These are phyloP conservation scores for Aphodius granarius DNA, from an alignment of 2,888 invertebrate species.

Conservation along the genomic window DNA sequence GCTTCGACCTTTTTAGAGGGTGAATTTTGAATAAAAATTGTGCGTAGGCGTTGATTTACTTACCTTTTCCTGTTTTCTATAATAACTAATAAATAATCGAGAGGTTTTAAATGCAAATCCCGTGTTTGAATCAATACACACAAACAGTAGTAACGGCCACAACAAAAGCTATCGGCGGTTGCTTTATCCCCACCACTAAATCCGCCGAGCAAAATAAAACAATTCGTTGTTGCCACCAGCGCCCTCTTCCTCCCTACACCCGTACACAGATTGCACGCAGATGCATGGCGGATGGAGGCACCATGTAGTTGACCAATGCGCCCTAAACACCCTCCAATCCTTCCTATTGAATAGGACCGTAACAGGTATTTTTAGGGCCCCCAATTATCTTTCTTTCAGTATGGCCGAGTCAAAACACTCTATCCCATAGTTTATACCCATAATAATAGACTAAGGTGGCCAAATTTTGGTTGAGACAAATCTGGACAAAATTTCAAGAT, in stretches of 20 bases:
- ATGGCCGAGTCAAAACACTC: too few species aligned
- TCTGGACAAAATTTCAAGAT: too few species aligned
- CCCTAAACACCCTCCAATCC: background rate
- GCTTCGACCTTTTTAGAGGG: background rate
- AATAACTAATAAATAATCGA: background rate
- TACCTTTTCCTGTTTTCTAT: background rate
- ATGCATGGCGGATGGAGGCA: background rate
- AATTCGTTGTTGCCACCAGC: background rate
- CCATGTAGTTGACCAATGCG: background rate
- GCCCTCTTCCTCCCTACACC: background rate
- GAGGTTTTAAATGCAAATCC: background rate
- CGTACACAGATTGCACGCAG: conserved; percentile 3
- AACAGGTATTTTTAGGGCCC: background rate
- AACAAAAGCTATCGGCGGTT: conserved; percentile 7
- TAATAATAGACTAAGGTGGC: too few species aligned
- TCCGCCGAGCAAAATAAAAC: conserved; percentile 4
- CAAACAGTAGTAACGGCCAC: conserved; percentile 7
- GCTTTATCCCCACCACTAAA: conserved; percentile 6
- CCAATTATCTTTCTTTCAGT: too few species aligned
- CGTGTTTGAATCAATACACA: conserved; percentile 1
- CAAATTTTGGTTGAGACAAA: too few species aligned
- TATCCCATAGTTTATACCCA: too few species aligned
- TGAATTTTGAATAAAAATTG: background rate
- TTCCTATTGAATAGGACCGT: background rate
- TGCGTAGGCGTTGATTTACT: background rate